These are phyloP conservation scores for Caerostris extrusa DNA, from an alignment of 1,140 invertebrate species.

Conservation along the genomic window DNA sequence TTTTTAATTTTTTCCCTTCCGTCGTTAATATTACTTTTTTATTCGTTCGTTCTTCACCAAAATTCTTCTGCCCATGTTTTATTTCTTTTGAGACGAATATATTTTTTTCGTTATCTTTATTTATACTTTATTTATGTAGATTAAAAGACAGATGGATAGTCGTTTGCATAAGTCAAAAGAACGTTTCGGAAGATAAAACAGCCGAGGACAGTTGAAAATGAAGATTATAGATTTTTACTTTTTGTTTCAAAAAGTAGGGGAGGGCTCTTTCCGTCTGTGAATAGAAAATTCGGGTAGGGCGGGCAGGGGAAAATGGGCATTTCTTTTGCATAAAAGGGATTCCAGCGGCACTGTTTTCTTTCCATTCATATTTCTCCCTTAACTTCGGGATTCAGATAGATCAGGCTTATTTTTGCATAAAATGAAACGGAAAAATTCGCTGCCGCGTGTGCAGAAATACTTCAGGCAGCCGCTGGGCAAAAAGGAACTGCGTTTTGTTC, in stretches of 20 bases:
- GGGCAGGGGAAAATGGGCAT: conserved; percentile 44
- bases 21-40: neutral
- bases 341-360: conserved; percentile 46
- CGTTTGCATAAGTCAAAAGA: conserved; percentile 70
- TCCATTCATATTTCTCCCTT: conserved; percentile 59
- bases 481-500: neutral
- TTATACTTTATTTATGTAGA: conserved; percentile 71
- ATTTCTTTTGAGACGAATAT: neutral
- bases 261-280: neutral
- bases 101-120: conserved; percentile 49
- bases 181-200: conserved; percentile 62
- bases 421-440: conserved; percentile 66
- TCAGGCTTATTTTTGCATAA: conserved; percentile 73
- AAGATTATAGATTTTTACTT: too few relatives aligned
- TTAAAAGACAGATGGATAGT: conserved; percentile 67
- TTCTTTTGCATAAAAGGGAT: conserved; percentile 70
- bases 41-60: neutral
- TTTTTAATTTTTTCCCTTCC: too few relatives aligned
- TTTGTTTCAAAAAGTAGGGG: neutral
- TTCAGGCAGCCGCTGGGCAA: neutral
- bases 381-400: conserved; percentile 58
- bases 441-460: conserved; percentile 5
- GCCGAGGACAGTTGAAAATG: neutral
- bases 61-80: neutral
- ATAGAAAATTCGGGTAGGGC: conserved; percentile 9